Evolutionary conservation across 2,113 vertebrate genomes (phyloP).

Genomic region (cattle (Bos taurus)): DNA sequence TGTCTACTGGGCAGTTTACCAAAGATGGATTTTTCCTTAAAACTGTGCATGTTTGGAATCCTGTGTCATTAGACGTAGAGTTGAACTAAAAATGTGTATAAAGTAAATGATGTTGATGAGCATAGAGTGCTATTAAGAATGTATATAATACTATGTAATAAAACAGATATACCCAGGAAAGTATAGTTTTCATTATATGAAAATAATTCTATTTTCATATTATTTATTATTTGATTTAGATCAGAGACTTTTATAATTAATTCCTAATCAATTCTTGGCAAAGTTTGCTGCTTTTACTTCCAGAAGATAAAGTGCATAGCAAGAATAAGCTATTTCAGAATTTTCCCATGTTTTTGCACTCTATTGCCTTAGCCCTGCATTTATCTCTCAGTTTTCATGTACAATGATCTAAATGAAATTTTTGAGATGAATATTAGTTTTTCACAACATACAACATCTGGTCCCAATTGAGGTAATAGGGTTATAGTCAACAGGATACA

Average conservation of each 20-base stretch:
- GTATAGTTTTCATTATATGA: background rate
- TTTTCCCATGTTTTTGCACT: background rate
- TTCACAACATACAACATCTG: conserved; percentile 34
- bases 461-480: conserved; percentile 5
- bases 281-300: conserved; percentile 26
- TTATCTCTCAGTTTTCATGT: conserved; percentile 48
- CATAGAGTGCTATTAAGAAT: background rate
- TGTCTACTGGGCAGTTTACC: background rate
- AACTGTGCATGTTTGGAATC: background rate
- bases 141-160: background rate
- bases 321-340: conserved; percentile 46
- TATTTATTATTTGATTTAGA: conserved; percentile 50
- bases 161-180: background rate
- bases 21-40: background rate
- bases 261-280: conserved; percentile 49
- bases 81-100: background rate
- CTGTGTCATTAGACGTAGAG: background rate
- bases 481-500: conserved; percentile 11
- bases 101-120: conserved; percentile 8
- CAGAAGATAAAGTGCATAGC: conserved; percentile 25
- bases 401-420: conserved; percentile 44
- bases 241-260: conserved; percentile 58
- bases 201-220: conserved; percentile 27
- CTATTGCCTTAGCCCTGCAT: background rate
- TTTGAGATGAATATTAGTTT: conserved; percentile 39